These are phyloP conservation scores for Heteromormyrus szaboi DNA, from an alignment of 2,797 vertebrate genomes.

Conservation along the genomic window DNA sequence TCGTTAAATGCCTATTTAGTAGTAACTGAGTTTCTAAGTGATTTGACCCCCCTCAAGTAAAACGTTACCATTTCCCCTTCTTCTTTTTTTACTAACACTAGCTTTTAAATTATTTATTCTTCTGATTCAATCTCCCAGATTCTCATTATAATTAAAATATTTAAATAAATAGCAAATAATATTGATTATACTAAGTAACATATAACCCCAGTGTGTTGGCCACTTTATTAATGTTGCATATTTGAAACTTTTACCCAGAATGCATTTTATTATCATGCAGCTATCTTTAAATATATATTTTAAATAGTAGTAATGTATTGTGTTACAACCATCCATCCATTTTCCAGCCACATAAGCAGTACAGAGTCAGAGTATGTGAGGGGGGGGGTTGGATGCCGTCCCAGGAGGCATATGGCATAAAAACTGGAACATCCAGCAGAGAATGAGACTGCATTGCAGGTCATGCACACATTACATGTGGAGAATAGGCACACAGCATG, in stretches of 20 bases:
- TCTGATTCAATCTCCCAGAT: neutral
- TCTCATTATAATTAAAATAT: neutral
- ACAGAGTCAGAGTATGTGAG: neutral
- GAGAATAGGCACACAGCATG: neutral
- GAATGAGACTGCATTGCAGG: neutral
- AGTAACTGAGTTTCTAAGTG: neutral
- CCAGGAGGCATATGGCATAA: neutral
- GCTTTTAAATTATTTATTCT: neutral
- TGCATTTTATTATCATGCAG: neutral
- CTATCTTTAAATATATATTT: neutral
- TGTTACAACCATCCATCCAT: neutral
- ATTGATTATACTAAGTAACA: neutral
- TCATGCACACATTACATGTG: neutral
- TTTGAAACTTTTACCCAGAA: neutral
- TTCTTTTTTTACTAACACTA: neutral
- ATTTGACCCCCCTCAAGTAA: neutral
- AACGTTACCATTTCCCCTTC: neutral
- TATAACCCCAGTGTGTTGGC: neutral
- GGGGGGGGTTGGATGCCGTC: neutral
- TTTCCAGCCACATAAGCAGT: neutral
- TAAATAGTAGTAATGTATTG: neutral
- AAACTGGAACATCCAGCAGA: neutral
- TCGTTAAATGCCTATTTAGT: neutral
- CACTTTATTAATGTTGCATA: neutral
- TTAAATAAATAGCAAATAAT: neutral